Evolutionary conservation across 1,140 invertebrate species (phyloP), one percentile per base, ranked within the genome.

Genomic region (Lepidurus arcticus): DNA sequence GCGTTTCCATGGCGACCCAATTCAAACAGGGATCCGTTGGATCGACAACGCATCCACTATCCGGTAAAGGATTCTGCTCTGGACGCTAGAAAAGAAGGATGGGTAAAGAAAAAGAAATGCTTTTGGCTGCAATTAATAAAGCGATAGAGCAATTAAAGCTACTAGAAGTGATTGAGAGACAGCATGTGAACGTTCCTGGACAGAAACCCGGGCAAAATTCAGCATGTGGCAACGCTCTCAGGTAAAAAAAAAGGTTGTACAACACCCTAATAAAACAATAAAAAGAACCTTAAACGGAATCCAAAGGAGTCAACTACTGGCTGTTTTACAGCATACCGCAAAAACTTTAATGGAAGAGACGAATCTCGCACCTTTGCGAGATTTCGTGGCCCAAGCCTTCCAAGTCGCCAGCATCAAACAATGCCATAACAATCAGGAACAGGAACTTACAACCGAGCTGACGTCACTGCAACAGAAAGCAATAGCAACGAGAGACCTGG

Each of bases 281-380:
- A 65, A 13, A 65, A 16, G 16, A 21, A 21, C 21, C 53, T 65
- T 21, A 6, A 0, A 65, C n/a, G 16, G 0, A 13, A 13, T 65
- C 53, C 21, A 65, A 34, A 65, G 53, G 53, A 65, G 21, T 21
- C 16, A 65, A 65, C 53, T 65, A 65, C 21, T 65, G 53, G 53
- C 53, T 7, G 13, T 65, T 65, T 65, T 65, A 65, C 53, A 11
- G 3, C 53, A 65, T 21, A 65, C 53, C 1, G 21, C 53, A 65
- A 65, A 65, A 65, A 65, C 53, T 13, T 6, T 65, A 7, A 4
- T 21, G 13, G 13, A 65, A 9, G 53, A 65, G 21, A 65, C 21
- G 53, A 65, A 65, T 65, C 16, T 65, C 53, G 21, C 53, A 65
- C 53, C 53, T n/a, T 16, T 65, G n/a, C 53, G 53, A 65, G 53